Percentiles rank a stretch among this genome's conserved stretches.
Conservation (phyloP, 37 sponge, comb jelly and placozoan species). For the Oscarella lobularis region DNA sequence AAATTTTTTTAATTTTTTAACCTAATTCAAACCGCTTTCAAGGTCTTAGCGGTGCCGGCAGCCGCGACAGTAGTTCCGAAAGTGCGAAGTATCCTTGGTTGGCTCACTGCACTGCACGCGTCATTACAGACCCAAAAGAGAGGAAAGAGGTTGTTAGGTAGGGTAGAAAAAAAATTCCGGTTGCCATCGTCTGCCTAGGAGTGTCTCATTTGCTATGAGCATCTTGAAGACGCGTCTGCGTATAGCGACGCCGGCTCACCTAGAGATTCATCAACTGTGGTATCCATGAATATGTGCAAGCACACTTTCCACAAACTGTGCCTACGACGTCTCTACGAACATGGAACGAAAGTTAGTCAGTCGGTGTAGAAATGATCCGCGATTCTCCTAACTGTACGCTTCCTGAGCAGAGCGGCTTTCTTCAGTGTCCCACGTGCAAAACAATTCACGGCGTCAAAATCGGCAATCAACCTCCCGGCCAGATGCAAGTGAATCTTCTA, state of each 20-base stretch:
- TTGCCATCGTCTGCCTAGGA: no score
- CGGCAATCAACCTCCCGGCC: conserved; percentile 83
- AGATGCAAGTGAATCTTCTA: conserved; percentile 30
- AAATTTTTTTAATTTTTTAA: no score
- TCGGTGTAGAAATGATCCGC: not conserved
- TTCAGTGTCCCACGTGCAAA: conserved; percentile 86
- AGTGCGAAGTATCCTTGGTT: no score
- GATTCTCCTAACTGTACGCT: not conserved
- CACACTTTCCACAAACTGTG: conserved; percentile 62
- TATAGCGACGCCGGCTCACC: not conserved
- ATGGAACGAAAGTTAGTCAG: not conserved
- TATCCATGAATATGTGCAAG: conserved; percentile 34
- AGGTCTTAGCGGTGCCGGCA: no score
- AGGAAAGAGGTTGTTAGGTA: no score
- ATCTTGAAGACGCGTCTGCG: not conserved
- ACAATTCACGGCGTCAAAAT: conserved; percentile 70
- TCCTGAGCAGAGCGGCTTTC: conserved; percentile 18
- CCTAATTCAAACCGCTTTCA: no score
- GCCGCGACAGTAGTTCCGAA: no score
- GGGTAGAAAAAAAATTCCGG: no score
- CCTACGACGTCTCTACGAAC: conserved; percentile 1
- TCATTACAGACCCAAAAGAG: no score
- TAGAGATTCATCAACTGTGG: not conserved
- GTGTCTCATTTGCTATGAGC: not conserved
- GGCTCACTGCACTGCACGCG: no score